These are phyloP conservation scores for Drosophila sturtevanti DNA, from an alignment of 1,140 invertebrate species.

Conservation along the genomic window DNA sequence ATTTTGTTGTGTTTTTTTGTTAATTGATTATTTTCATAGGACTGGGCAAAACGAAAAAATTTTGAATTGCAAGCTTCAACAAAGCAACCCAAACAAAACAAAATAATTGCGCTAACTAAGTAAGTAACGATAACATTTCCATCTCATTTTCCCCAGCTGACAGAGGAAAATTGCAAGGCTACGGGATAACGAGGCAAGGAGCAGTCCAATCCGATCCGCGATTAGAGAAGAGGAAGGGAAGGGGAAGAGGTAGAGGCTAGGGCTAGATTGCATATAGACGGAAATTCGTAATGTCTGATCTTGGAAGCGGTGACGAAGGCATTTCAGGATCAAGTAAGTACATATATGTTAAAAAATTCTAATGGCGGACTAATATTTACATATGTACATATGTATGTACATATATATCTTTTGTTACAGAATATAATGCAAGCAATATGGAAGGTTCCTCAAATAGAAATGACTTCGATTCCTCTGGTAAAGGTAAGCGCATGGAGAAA, in stretches of 20 bases:
- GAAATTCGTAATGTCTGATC: constrained; percentile 86
- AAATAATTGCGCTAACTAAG: background rate
- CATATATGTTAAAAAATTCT: too few relatives aligned
- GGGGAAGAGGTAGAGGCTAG: constrained; percentile 2
- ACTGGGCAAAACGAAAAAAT: background rate
- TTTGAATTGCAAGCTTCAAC: background rate
- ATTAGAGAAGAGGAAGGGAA: constrained; percentile 3
- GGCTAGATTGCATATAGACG: background rate
- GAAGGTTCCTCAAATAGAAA: constrained; percentile 65
- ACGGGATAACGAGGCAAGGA: background rate
- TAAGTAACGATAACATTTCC: background rate
- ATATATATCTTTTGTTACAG: constrained; percentile 41
- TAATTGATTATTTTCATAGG: background rate
- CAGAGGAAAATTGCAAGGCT: background rate
- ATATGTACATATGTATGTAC: background rate
- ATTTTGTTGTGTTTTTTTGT: background rate
- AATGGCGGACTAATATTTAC: constrained; percentile 15
- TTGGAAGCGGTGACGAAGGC: constrained; percentile 88
- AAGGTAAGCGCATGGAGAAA: constrained; percentile 42
- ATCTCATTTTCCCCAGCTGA: background rate
- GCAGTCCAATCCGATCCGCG: background rate
- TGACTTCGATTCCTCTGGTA: constrained; percentile 68
- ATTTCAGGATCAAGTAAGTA: constrained; percentile 87
- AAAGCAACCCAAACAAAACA: background rate
- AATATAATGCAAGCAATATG: constrained; percentile 73